Percentiles rank a stretch among this genome's conserved stretches.
These are phyloP conservation scores for Agrotis segetum DNA, from an alignment of 2,888 invertebrate species.

Conservation along the genomic window DNA sequence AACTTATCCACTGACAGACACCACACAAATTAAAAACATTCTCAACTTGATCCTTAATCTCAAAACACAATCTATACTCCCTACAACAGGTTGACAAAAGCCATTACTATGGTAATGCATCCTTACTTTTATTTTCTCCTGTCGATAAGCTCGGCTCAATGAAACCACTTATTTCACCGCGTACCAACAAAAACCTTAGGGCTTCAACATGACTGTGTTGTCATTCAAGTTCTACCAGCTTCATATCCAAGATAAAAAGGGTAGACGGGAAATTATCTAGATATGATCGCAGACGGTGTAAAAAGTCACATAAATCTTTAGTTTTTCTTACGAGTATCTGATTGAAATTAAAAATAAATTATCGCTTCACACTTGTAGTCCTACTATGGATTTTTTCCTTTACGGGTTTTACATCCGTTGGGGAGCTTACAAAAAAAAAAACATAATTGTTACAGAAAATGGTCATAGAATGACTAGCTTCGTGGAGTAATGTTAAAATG, in stretches of 20 bases:
- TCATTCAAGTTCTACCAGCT: constrained; percentile 60
- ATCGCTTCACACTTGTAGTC: constrained; percentile 40
- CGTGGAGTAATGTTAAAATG: too few relatives aligned
- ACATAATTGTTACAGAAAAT: not conserved
- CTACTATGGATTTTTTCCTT: constrained; percentile 15
- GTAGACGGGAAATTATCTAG: constrained; percentile 61
- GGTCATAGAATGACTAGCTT: too few relatives aligned
- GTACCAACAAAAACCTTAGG: constrained; percentile 48
- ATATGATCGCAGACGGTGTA: constrained; percentile 53
- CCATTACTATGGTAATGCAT: constrained; percentile 53
- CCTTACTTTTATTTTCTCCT: constrained; percentile 56
- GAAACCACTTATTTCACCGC: constrained; percentile 50
- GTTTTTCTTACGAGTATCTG: constrained; percentile 41
- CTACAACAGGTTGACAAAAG: constrained; percentile 35
- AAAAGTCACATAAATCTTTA: constrained; percentile 50
- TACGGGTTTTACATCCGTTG: constrained; percentile 17
- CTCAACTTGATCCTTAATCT: constrained; percentile 23
- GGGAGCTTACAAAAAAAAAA: not conserved
- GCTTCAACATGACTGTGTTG: constrained; percentile 48
- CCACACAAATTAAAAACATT: not conserved
- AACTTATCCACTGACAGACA: constrained; percentile 7
- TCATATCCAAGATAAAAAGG: constrained; percentile 55
- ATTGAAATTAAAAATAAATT: constrained; percentile 50
- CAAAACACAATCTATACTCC: constrained; percentile 27
- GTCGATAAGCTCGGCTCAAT: constrained; percentile 47